A percentile compares a stretch with the other conserved stretches of the same genome.
phyloP scores from a whole-genome alignment of 1,140 invertebrate species.

The Cephus cinctus region DNA sequence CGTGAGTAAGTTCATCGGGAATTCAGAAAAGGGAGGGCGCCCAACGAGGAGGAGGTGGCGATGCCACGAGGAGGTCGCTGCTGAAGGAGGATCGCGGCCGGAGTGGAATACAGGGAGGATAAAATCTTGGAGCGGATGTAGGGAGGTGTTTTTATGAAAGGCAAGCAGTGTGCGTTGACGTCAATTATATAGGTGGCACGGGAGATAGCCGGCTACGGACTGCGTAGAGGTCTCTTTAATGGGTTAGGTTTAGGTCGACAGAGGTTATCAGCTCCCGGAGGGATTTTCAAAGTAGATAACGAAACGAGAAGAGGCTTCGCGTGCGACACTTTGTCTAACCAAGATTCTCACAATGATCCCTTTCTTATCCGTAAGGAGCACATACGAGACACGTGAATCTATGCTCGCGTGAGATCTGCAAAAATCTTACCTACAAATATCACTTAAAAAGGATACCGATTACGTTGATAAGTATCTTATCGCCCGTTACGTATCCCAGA shows the following conservation, averaged over 20 bases:
- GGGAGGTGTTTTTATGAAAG: conserved; percentile 56
- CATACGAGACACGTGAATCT: no score
- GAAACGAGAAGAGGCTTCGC: no score
- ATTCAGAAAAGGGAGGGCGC: conserved; percentile 31
- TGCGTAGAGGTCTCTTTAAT: conserved; percentile 43
- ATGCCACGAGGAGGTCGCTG: conserved; percentile 1
- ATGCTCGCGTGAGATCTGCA: no score
- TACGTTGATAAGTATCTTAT: no score
- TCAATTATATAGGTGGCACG: conserved; percentile 54
- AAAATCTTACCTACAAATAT: no score
- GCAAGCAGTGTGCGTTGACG: conserved; percentile 51
- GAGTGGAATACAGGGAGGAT: conserved; percentile 11
- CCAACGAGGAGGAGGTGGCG: conserved; percentile 12
- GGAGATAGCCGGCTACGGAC: conserved; percentile 35
- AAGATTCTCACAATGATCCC: no score
- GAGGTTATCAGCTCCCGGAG: conserved; percentile 41
- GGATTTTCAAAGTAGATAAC: conserved; percentile 10
- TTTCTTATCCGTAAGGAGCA: no score
- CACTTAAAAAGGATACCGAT: no score
- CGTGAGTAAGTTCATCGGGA: conserved; percentile 37
- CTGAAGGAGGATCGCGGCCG: neutral
- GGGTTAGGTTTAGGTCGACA: conserved; percentile 45
- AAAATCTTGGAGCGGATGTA: conserved; percentile 44
- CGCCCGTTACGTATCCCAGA: no score
- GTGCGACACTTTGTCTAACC: no score